Evolutionary conservation across 1,140 invertebrate genomes (phyloP), one percentile per base, ranked within the genome.

Genomic region (Arctopsyche grandis): DNA sequence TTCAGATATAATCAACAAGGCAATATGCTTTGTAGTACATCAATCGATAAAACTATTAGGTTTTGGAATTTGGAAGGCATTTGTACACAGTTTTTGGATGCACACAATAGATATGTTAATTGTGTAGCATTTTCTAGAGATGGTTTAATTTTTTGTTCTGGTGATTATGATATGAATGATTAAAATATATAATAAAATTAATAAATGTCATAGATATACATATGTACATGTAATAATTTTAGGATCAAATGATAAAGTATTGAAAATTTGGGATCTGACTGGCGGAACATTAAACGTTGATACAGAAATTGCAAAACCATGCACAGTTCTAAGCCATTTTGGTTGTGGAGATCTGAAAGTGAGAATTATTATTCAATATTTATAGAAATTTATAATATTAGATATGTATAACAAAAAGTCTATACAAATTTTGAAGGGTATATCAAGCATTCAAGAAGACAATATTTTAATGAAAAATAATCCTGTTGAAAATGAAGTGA

Each of bases 181-280:
- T 44, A 38, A 9, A 14, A n/a, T 75, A 29, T 58, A 46, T 66
- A 46, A 56, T 58, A 22, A 56, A n/a, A 46, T 71, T 71, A 5
- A 70, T 7, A 5, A 7, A 70, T n/a, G 9, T 26, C 14, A n/a
- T n/a, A n/a, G n/a, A n/a, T n/a, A 70, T 29, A 29, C 26, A 22
- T 22, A 46, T 48, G 22, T 24, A 79, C 66, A 69, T 19, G n/a
- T n/a, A n/a, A n/a, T n/a, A n/a, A n/a, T 80, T n/a, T 78, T 82
- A 91, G 93, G 93, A 70, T 94, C 93, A 0, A 94, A 94, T 85
- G 94, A 95, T 85, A 92, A 91, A 83, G 88, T 89, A 0, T 87
- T 93, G 0, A 91, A 92, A 74, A 85, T 95, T 14, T 95, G 93
- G 90, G 89, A 92, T 83, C 81, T 92, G 16, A 88, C 85, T 22